phyloP scores from a whole-genome alignment of 2,888 invertebrate genomes.

The Sphecodes monilicornis region DNA sequence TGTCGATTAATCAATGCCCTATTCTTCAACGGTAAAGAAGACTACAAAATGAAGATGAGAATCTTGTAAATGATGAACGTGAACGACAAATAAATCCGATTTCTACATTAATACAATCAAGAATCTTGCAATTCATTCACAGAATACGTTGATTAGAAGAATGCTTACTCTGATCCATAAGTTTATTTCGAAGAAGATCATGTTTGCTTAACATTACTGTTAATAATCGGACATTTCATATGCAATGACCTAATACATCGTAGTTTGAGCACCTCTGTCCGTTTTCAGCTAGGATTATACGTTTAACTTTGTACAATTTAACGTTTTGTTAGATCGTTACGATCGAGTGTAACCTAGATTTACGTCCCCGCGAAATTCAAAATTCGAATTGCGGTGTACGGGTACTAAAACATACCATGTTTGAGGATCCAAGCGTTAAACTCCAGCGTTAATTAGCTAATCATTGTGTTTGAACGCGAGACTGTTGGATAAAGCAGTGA shows the following conservation, averaged over 20 bases:
- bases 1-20: too few relatives aligned
- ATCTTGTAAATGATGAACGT: too few relatives aligned
- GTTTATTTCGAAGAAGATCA: too few relatives aligned
- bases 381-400: not conserved
- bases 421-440: slow-evolving; percentile 32
- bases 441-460: slow-evolving; percentile 46
- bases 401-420: not conserved
- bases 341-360: not conserved
- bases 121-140: too few relatives aligned
- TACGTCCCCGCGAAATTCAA: slow-evolving; percentile 2
- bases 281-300: not conserved
- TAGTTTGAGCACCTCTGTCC: not conserved
- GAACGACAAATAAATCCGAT: too few relatives aligned
- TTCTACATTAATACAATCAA: too few relatives aligned
- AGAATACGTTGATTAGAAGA: too few relatives aligned
- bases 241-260: not conserved
- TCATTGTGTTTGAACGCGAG: slow-evolving; percentile 14
- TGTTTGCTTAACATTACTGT: too few relatives aligned
- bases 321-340: not conserved
- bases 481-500: not conserved
- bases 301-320: not conserved
- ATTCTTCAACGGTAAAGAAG: too few relatives aligned
- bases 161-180: too few relatives aligned
- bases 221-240: too few relatives aligned
- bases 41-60: too few relatives aligned